These are phyloP conservation scores for Volucella inflata DNA, from an alignment of 2,888 invertebrate genomes.

Conservation along the genomic window DNA sequence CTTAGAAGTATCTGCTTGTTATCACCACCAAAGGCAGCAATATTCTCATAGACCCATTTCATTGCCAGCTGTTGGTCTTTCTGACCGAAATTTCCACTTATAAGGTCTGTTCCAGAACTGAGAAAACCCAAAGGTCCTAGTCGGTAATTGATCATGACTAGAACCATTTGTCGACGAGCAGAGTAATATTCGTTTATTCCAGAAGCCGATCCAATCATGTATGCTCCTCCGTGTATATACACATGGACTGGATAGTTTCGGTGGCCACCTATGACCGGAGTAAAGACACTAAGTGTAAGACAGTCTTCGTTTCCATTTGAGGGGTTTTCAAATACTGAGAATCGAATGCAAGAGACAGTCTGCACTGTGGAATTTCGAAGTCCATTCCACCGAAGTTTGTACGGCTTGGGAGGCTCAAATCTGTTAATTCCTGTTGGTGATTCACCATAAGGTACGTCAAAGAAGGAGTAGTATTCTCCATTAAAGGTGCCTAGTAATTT, in stretches of 20 bases:
- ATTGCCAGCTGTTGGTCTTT: conserved; percentile 90
- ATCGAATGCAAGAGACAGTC: background rate
- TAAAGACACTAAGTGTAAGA: conserved; percentile 11
- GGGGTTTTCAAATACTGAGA: background rate
- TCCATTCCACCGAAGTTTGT: background rate
- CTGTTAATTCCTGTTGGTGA: conserved; percentile 2
- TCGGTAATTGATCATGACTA: conserved; percentile 89
- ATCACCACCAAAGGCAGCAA: conserved; percentile 89
- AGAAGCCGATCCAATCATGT: conserved; percentile 62
- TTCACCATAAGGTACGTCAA: conserved; percentile 18
- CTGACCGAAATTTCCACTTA: conserved; percentile 89
- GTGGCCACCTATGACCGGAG: background rate
- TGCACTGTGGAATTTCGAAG: conserved; percentile 9
- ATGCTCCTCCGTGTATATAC: conserved; percentile 16
- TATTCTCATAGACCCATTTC: conserved; percentile 88
- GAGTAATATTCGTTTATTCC: conserved; percentile 85
- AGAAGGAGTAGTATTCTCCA: conserved; percentile 17
- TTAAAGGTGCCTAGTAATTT: conserved; percentile 8
- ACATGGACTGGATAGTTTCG: background rate
- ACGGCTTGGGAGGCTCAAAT: conserved; percentile 8
- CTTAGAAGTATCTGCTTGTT: conserved; percentile 87
- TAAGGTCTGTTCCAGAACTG: conserved; percentile 88
- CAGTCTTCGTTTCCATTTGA: conserved; percentile 21
- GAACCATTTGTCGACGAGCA: conserved; percentile 86
- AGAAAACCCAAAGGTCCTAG: conserved; percentile 90